These are phyloP conservation scores for Sepioteuthis lessoniana DNA, from an alignment of 2,888 invertebrate species.

Conservation along the genomic window DNA sequence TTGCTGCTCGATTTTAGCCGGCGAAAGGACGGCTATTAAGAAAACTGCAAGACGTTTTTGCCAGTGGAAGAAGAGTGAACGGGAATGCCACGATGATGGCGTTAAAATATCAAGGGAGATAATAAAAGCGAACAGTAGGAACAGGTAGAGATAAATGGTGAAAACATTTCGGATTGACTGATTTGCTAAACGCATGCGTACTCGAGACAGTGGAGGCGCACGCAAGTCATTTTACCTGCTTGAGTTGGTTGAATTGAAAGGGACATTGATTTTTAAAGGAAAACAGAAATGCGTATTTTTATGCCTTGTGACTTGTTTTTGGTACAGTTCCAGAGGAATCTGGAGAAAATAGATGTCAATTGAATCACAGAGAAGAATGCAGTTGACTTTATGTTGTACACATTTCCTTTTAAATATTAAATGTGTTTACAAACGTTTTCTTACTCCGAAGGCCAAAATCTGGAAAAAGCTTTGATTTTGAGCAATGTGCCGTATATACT, in stretches of 20 bases:
- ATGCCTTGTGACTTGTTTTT: too few relatives aligned
- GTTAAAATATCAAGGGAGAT: conserved; percentile 8
- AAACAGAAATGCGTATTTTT: neutral
- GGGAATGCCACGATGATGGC: neutral
- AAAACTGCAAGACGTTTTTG: neutral
- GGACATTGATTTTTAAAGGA: neutral
- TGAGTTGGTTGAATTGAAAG: neutral
- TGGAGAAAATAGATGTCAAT: too few relatives aligned
- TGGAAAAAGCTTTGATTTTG: too few relatives aligned
- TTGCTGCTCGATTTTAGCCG: neutral
- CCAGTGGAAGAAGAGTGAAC: neutral
- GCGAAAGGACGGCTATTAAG: conserved; percentile 11
- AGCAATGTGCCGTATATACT: too few relatives aligned
- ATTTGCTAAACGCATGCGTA: neutral
- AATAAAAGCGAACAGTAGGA: neutral
- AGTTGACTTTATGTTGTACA: too few relatives aligned
- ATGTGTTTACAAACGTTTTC: too few relatives aligned
- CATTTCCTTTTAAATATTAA: too few relatives aligned
- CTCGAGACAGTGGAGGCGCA: neutral
- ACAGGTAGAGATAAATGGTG: neutral
- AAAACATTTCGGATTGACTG: neutral
- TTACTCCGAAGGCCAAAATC: too few relatives aligned
- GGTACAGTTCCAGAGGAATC: too few relatives aligned
- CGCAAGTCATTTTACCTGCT: neutral
- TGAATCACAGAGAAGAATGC: too few relatives aligned